Conservation (phyloP, 2,797 vertebrate genomes). For the Morelia viridis region DNA sequence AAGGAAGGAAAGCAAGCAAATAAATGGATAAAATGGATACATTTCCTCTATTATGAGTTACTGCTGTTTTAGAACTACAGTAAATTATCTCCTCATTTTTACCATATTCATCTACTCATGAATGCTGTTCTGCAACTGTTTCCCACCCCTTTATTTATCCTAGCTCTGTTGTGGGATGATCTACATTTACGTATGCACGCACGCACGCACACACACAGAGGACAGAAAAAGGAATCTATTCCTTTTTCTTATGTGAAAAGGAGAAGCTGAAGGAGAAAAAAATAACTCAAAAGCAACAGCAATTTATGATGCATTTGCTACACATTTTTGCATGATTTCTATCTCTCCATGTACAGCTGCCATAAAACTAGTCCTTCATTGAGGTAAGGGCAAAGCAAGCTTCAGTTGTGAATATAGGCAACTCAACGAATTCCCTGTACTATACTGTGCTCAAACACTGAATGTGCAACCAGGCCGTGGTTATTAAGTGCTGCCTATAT, state of each 20-base stretch:
- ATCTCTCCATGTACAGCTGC: constrained; percentile 28
- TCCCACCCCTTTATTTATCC: constrained; percentile 59
- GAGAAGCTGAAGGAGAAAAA: not conserved
- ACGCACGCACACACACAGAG: constrained; percentile 31
- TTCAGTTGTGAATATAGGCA: constrained; percentile 9
- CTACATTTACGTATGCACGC: constrained; percentile 60
- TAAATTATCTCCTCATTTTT: constrained; percentile 75
- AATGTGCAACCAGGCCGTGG: constrained; percentile 21
- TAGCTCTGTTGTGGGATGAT: constrained; percentile 63
- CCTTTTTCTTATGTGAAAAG: constrained; percentile 37
- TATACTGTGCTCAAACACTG: constrained; percentile 34
- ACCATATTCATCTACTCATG: constrained; percentile 63
- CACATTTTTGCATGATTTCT: constrained; percentile 55
- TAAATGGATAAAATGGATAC: constrained; percentile 76
- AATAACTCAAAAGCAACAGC: constrained; percentile 50
- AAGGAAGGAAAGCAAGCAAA: constrained; percentile 75
- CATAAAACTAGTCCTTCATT: constrained; percentile 54
- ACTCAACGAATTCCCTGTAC: not conserved
- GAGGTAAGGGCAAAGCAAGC: constrained; percentile 49
- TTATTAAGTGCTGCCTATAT: constrained; percentile 55
- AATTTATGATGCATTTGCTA: constrained; percentile 60
- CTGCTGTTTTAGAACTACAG: constrained; percentile 65
- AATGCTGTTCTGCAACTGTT: constrained; percentile 65
- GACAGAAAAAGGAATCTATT: constrained; percentile 60
- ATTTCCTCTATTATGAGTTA: constrained; percentile 76